phyloP scores from a whole-genome alignment of 2,797 vertebrate genomes.

The Bufotes viridis region DNA sequence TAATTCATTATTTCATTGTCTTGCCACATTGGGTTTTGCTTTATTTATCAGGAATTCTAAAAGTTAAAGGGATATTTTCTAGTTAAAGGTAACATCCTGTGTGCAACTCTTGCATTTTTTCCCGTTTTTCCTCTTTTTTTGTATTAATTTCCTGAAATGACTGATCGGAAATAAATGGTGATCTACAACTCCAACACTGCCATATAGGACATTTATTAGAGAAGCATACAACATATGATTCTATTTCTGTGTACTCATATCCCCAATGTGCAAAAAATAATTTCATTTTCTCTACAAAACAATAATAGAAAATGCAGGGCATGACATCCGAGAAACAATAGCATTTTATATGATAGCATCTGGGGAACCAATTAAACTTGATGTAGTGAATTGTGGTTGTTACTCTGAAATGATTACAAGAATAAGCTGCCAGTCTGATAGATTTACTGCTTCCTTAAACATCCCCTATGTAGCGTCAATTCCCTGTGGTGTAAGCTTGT shows the following conservation, averaged over 20 bases:
- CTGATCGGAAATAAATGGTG: neutral
- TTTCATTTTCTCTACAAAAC: constrained; percentile 38
- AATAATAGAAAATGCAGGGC: constrained; percentile 40
- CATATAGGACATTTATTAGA: neutral
- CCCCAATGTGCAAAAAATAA: neutral
- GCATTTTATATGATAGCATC: constrained; percentile 47
- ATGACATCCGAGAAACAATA: constrained; percentile 18
- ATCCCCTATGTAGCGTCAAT: constrained; percentile 11
- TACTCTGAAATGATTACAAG: constrained; percentile 51
- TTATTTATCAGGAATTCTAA: neutral
- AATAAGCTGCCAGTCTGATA: constrained; percentile 44
- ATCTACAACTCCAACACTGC: neutral
- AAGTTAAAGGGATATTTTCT: neutral
- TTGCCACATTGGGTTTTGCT: neutral
- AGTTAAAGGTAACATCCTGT: too few species aligned
- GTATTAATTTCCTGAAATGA: neutral
- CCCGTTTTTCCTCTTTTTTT: neutral
- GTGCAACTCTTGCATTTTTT: too few species aligned
- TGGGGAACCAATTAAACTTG: constrained; percentile 56
- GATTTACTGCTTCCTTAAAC: constrained; percentile 31
- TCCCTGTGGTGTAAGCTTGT: neutral
- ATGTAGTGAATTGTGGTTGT: constrained; percentile 38
- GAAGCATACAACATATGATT: neutral
- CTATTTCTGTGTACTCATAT: constrained; percentile 9
- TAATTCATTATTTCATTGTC: neutral